These are phyloP conservation scores for Oreochromis niloticus DNA, from an alignment of 2,113 vertebrate species.

Conservation along the genomic window DNA sequence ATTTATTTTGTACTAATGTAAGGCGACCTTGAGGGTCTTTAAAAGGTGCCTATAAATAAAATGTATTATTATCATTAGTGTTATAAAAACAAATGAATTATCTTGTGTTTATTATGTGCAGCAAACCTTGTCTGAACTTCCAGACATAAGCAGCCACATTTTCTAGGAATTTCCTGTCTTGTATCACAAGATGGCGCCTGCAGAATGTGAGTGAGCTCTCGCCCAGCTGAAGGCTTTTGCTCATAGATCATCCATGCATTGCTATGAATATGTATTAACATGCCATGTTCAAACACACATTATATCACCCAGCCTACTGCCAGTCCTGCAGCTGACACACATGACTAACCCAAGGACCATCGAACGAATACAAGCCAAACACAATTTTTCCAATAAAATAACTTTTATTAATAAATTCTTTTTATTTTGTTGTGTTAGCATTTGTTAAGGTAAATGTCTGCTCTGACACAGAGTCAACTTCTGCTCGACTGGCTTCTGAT, in stretches of 20 bases:
- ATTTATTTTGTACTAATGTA: neutral
- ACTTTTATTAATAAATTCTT: neutral
- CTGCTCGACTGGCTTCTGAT: neutral
- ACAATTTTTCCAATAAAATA: neutral
- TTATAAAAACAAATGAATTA: neutral
- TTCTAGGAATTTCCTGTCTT: neutral
- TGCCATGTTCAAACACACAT: neutral
- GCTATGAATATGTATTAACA: neutral
- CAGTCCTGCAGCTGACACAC: neutral
- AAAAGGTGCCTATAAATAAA: neutral
- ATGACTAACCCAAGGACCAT: accelerated
- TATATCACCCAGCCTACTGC: neutral
- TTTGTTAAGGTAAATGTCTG: neutral
- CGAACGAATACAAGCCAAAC: accelerated
- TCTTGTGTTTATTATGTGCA: neutral
- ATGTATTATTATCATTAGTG: neutral
- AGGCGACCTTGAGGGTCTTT: neutral
- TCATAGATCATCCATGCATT: neutral
- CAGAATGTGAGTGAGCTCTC: neutral
- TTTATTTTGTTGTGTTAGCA: accelerated
- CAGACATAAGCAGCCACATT: neutral
- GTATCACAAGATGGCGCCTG: neutral
- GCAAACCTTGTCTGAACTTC: neutral
- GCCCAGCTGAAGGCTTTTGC: neutral
- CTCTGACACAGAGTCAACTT: neutral